phyloP scores from a whole-genome alignment of 2,113 vertebrate species.

The Seriola aureovittata region DNA sequence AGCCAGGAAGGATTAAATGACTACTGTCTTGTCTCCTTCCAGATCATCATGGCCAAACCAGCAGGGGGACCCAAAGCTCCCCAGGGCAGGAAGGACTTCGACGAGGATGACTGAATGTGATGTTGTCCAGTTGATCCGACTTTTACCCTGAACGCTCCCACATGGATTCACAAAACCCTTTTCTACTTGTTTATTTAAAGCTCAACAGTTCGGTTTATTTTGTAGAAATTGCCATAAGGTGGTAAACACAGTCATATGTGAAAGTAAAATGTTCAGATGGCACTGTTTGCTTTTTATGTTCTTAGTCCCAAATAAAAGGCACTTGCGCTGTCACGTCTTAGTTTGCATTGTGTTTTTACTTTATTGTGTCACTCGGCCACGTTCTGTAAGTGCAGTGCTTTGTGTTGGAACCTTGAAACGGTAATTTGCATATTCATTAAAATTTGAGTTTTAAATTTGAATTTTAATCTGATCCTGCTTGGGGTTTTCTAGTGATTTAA shows the following conservation, averaged over 20 bases:
- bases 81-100: constrained; percentile 94
- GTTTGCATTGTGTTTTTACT: neutral
- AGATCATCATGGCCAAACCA: constrained; percentile 99
- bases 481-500: neutral
- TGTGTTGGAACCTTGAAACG: neutral
- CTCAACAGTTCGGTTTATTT: constrained; percentile 66
- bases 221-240: constrained; percentile 55
- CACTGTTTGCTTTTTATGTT: constrained; percentile 76
- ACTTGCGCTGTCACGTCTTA: constrained; percentile 72
- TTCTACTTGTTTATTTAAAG: constrained; percentile 83
- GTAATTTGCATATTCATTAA: neutral
- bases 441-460: neutral
- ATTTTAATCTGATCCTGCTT: neutral
- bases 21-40: neutral
- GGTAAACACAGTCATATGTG: constrained; percentile 42
- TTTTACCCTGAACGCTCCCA: constrained; percentile 18
- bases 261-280: constrained; percentile 52
- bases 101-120: constrained; percentile 93
- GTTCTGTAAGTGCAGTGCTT: too few species aligned
- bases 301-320: constrained; percentile 83
- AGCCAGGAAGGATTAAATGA: neutral
- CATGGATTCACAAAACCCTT: constrained; percentile 56
- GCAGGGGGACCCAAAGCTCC: constrained; percentile 97
- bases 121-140: constrained; percentile 3
- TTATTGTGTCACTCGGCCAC: neutral